Conservation (phyloP, 2,888 invertebrate genomes). For the Colostygia pectinataria region DNA sequence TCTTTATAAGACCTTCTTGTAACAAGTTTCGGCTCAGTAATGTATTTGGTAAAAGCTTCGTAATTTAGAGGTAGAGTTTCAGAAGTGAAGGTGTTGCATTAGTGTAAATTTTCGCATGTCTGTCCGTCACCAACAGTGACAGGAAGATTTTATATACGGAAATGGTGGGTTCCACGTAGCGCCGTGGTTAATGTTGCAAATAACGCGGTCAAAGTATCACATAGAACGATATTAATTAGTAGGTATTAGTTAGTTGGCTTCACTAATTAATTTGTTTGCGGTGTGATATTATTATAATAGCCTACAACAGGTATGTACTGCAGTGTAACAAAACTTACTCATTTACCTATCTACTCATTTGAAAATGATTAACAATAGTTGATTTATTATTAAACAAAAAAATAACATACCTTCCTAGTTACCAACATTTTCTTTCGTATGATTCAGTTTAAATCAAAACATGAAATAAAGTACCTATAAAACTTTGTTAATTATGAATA, state of each 20-base stretch:
- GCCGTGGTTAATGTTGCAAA: conserved; percentile 27
- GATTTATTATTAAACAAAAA: too few relatives aligned
- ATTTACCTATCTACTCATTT: too few relatives aligned
- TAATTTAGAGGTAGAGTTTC: background rate
- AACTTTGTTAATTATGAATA: too few relatives aligned
- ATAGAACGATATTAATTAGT: conserved; percentile 15
- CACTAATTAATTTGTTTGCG: conserved; percentile 3
- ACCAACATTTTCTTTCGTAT: too few relatives aligned
- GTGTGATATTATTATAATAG: conserved; percentile 2
- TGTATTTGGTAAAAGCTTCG: background rate
- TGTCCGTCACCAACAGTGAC: conserved; percentile 24
- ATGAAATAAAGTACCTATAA: too few relatives aligned
- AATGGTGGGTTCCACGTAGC: conserved; percentile 32
- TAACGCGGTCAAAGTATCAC: conserved; percentile 25
- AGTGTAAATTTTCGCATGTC: conserved; percentile 30
- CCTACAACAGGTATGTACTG: too few relatives aligned
- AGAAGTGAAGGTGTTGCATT: conserved; percentile 28
- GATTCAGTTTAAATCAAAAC: too few relatives aligned
- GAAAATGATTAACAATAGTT: too few relatives aligned
- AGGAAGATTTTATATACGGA: conserved; percentile 28
- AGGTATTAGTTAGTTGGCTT: background rate
- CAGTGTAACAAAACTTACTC: too few relatives aligned
- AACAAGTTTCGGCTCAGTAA: background rate
- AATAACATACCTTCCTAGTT: too few relatives aligned
- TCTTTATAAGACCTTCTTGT: background rate